Conservation (phyloP, 2,797 vertebrate genomes). For the Pogoniulus pusillus region DNA sequence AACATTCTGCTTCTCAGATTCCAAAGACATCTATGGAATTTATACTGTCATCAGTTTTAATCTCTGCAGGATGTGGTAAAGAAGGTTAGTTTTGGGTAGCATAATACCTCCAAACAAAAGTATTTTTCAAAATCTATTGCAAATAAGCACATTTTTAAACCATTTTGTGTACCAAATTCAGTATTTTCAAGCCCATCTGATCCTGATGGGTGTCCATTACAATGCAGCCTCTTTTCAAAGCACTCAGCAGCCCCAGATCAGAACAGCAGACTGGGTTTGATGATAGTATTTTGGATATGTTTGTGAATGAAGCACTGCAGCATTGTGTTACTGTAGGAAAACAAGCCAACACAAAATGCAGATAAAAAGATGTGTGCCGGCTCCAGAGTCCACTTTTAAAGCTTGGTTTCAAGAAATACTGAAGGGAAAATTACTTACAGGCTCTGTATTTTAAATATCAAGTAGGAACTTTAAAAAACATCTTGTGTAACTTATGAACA, state of each 20-base stretch:
- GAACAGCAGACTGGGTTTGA: background rate
- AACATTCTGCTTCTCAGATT: background rate
- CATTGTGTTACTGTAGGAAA: background rate
- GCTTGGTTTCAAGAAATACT: conserved; percentile 8
- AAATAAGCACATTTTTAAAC: background rate
- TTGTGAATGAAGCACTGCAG: background rate
- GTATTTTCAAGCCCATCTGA: background rate
- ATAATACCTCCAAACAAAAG: background rate
- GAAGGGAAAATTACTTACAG: background rate
- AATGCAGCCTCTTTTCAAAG: background rate
- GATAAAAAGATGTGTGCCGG: background rate
- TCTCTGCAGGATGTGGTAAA: background rate
- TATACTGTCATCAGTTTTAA: background rate
- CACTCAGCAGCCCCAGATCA: background rate
- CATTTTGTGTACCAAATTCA: background rate
- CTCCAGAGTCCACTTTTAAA: background rate
- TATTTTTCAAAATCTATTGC: background rate
- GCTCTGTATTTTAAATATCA: background rate
- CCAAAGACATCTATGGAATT: background rate
- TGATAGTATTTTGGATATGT: background rate
- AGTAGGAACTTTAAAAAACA: background rate
- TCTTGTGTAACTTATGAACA: background rate
- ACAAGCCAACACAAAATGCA: background rate
- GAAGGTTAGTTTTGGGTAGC: background rate
- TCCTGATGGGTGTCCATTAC: background rate